Percentiles rank a stretch among this genome's conserved stretches.
Conservation (phyloP, 2,113 vertebrate genomes). For the Gila orcuttii region DNA sequence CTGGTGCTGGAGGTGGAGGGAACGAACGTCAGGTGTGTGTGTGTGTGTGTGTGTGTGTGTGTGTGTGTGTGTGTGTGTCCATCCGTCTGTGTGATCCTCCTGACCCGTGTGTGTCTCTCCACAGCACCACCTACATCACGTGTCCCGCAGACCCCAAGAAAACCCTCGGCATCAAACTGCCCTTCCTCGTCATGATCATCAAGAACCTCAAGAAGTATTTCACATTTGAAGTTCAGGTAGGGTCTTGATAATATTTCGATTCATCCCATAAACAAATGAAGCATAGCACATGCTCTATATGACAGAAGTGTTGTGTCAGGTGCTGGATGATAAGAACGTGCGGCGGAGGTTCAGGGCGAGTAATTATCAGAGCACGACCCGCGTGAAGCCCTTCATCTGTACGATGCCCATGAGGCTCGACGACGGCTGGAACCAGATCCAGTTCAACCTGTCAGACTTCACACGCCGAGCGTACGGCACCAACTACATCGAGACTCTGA, state of each 20-base stretch:
- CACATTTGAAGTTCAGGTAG: slow-evolving; percentile 97
- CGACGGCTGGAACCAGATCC: slow-evolving; percentile 97
- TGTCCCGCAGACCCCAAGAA: slow-evolving; percentile 98
- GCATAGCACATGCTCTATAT: too few species aligned
- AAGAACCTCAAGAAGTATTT: slow-evolving; percentile 98
- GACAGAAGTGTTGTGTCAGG: slow-evolving; percentile 69
- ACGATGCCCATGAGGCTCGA: slow-evolving; percentile 98
- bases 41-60: slow-evolving; percentile 66
- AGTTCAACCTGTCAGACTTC: slow-evolving; percentile 95
- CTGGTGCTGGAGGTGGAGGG: slow-evolving; percentile 93
- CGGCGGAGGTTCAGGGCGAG: slow-evolving; percentile 92
- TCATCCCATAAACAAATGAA: too few species aligned
- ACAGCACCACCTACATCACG: slow-evolving; percentile 94
- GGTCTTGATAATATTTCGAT: too few species aligned
- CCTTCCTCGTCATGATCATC: slow-evolving; percentile 96
- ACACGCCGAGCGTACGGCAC: slow-evolving; percentile 93
- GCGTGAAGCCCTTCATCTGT: slow-evolving; percentile 97
- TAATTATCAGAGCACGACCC: slow-evolving; percentile 95
- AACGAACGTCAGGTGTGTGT: slow-evolving; percentile 88
- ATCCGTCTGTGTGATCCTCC: background rate
- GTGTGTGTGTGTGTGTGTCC: slow-evolving; percentile 67
- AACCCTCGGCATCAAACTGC: slow-evolving; percentile 94
- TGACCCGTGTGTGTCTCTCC: slow-evolving; percentile 10
- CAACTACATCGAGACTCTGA: slow-evolving; percentile 93
- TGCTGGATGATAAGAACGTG: slow-evolving; percentile 96